A percentile compares a stretch with the other conserved stretches of the same genome.
Evolutionary conservation across 2,888 invertebrate species (phyloP).

Genomic region (Serripes groenlandicus): DNA sequence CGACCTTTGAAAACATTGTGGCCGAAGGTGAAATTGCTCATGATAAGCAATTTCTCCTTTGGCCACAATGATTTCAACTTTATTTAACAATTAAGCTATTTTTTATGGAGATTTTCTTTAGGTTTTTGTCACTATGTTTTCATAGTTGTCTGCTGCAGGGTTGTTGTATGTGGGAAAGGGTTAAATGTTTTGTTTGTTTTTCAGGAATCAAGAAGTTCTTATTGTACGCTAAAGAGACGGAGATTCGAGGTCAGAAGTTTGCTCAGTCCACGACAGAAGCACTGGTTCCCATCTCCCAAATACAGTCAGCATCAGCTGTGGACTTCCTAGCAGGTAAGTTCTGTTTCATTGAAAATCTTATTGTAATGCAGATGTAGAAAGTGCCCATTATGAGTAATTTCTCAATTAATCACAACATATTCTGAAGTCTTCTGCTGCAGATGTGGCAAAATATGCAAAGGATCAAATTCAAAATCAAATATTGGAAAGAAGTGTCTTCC

Average conservation of each 20-base stretch:
- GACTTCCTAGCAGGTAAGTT: constrained; percentile 90
- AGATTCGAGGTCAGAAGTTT: constrained; percentile 90
- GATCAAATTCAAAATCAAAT: no score
- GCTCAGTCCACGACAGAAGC: constrained; percentile 86
- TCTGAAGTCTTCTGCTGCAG: no score
- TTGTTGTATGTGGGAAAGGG: not conserved
- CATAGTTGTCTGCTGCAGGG: no score
- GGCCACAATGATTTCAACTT: not conserved
- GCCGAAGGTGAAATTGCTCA: not conserved
- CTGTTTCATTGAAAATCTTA: no score
- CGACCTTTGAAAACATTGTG: not conserved
- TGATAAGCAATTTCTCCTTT: not conserved
- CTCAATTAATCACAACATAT: no score
- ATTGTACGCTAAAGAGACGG: constrained; percentile 92
- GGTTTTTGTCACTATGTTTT: no score
- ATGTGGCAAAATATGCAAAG: no score
- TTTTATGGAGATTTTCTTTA: no score
- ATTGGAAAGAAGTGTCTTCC: no score
- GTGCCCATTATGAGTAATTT: no score
- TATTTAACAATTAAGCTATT: no score
- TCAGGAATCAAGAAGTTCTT: constrained; percentile 90
- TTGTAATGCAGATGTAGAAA: no score
- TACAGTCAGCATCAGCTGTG: constrained; percentile 92
- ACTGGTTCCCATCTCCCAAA: constrained; percentile 91
- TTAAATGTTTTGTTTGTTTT: constrained; percentile 7